phyloP scores from a whole-genome alignment of 2,888 invertebrate species.

The Amphipyra berbera region DNA sequence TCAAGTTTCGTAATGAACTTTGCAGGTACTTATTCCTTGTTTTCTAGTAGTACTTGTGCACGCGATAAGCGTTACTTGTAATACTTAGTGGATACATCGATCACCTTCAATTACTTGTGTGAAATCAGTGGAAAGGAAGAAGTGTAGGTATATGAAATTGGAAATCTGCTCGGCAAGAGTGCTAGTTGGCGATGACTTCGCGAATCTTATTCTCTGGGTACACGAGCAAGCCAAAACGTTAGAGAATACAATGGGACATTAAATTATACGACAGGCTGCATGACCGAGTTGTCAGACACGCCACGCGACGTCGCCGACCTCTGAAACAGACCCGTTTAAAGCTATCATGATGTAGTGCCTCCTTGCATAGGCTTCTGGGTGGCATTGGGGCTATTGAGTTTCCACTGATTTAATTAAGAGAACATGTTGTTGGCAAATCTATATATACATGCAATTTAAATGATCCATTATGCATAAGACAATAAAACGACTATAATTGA shows the following conservation, averaged over 20 bases:
- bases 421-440: constrained; percentile 22
- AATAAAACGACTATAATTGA: constrained; percentile 29
- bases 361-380: constrained; percentile 48
- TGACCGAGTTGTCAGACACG: constrained; percentile 70
- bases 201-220: constrained; percentile 33
- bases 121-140: constrained; percentile 45
- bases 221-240: constrained; percentile 43
- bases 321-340: constrained; percentile 54
- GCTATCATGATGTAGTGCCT: constrained; percentile 46
- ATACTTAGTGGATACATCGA: constrained; percentile 40
- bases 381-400: constrained; percentile 36
- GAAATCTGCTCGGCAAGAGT: constrained; percentile 37
- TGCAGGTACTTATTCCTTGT: constrained; percentile 60
- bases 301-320: constrained; percentile 66
- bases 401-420: constrained; percentile 27
- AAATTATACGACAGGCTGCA: constrained; percentile 70
- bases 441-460: constrained; percentile 16
- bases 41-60: constrained; percentile 57
- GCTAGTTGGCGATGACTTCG: constrained; percentile 26
- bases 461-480: constrained; percentile 22
- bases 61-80: constrained; percentile 55
- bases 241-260: constrained; percentile 76
- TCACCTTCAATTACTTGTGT: constrained; percentile 33
- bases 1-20: constrained; percentile 71
- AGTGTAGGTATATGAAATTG: constrained; percentile 28